Percentiles rank a stretch among this genome's conserved stretches.
Evolutionary conservation across 1,140 invertebrate species (phyloP).

Genomic region (Drosophila grimshawi): DNA sequence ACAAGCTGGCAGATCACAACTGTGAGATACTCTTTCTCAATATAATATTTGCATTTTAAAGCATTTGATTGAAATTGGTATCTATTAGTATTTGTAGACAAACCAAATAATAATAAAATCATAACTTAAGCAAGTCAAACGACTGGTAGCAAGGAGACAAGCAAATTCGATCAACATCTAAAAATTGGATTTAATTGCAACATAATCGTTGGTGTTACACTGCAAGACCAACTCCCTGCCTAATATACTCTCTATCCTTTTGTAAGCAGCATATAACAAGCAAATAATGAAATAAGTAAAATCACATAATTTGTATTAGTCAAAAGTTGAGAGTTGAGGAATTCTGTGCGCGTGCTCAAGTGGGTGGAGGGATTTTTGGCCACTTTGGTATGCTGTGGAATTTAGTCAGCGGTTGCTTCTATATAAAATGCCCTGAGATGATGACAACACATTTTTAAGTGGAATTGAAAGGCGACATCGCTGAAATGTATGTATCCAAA

Average conservation of each 20-base stretch:
- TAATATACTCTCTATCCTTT: neutral
- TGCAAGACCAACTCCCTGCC: neutral
- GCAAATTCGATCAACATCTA: no score
- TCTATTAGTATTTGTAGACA: no score
- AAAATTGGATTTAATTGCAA: no score
- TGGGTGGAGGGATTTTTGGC: conserved; percentile 15
- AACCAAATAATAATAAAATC: no score
- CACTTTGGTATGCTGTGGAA: conserved; percentile 2
- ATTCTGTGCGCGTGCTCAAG: conserved; percentile 71
- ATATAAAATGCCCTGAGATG: neutral
- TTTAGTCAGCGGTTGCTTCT: neutral
- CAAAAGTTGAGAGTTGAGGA: conserved; percentile 70
- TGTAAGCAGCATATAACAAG: conserved; percentile 26
- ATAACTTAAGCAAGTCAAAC: no score
- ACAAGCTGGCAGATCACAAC: neutral
- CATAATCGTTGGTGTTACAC: neutral
- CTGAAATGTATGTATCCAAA: neutral
- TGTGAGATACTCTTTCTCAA: neutral
- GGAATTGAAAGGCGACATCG: neutral
- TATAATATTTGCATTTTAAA: neutral
- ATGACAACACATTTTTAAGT: conserved; percentile 2
- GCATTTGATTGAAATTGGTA: no score
- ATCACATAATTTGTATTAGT: conserved; percentile 74
- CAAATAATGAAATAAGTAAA: conserved; percentile 68
- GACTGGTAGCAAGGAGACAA: no score